Conservation (phyloP, 1,140 invertebrate species). For the Cydia pomonella region DNA sequence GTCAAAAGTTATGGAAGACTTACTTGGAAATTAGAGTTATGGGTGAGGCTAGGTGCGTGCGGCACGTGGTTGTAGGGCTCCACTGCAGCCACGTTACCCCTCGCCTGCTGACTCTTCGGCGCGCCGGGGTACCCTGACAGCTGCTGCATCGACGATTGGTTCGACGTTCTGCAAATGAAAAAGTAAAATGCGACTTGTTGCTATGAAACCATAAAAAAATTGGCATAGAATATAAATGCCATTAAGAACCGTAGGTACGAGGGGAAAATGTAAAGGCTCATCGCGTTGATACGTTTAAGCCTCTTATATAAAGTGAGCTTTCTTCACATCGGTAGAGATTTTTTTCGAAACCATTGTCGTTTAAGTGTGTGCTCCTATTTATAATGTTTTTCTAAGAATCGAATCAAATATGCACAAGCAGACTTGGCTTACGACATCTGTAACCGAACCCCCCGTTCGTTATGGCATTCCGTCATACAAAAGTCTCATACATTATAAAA, state of each 20-base stretch:
- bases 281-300: too few species aligned
- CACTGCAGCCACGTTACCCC: conserved; percentile 92
- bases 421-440: conserved; percentile 16
- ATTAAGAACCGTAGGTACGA: too few species aligned
- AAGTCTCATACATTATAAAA: neutral
- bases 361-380: neutral
- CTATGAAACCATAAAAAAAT: neutral
- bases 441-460: conserved; percentile 21
- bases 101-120: conserved; percentile 77
- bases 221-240: neutral
- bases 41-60: conserved; percentile 83
- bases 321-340: neutral
- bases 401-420: conserved; percentile 19
- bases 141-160: conserved; percentile 76
- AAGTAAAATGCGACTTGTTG: neutral
- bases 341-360: neutral
- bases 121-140: conserved; percentile 69
- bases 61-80: conserved; percentile 94
- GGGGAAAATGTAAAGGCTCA: too few species aligned
- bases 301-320: neutral
- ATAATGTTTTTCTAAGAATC: conserved; percentile 1
- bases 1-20: too few species aligned
- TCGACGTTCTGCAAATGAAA: conserved; percentile 60
- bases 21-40: conserved; percentile 78
- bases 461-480: neutral